Conservation (phyloP, 1,140 invertebrate species). For the Drosophila paulistorum region DNA sequence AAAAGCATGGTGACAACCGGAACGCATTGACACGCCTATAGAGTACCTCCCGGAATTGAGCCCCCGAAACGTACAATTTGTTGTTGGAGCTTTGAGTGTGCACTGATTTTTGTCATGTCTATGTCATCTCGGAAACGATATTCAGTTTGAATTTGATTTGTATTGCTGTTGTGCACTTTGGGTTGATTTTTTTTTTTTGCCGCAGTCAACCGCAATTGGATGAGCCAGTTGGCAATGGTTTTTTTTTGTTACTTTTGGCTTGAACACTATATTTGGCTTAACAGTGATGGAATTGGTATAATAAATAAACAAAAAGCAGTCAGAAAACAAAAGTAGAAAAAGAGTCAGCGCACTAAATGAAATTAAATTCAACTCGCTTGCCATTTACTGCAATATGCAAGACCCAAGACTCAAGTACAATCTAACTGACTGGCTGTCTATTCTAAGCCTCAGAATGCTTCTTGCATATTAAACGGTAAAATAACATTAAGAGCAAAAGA, state of each 20-base stretch:
- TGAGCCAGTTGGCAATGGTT: constrained; percentile 61
- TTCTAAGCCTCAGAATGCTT: not conserved
- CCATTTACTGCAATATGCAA: constrained; percentile 1
- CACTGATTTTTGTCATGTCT: constrained; percentile 39
- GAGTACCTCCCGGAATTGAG: constrained; percentile 16
- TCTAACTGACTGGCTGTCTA: constrained; percentile 28
- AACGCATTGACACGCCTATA: constrained; percentile 54
- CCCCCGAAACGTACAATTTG: not conserved
- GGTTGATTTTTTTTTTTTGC: constrained; percentile 4
- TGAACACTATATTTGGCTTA: constrained; percentile 64
- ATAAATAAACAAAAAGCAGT: constrained; percentile 52
- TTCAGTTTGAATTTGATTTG: constrained; percentile 8
- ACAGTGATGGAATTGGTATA: constrained; percentile 47
- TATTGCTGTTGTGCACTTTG: constrained; percentile 32
- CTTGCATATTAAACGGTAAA: constrained; percentile 46
- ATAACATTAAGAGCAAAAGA: constrained; percentile 48
- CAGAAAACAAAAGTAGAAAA: constrained; percentile 25
- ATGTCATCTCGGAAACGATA: not conserved
- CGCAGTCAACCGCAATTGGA: constrained; percentile 42
- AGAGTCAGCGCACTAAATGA: constrained; percentile 43
- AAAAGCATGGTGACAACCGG: constrained; percentile 25
- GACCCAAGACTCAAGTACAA: not conserved
- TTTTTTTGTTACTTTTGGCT: constrained; percentile 25
- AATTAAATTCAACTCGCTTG: constrained; percentile 52
- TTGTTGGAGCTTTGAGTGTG: constrained; percentile 7